Percentiles rank a stretch among this genome's conserved stretches.
These are phyloP conservation scores for Leguminivora glycinivorella DNA, from an alignment of 1,140 invertebrate species.

Conservation along the genomic window DNA sequence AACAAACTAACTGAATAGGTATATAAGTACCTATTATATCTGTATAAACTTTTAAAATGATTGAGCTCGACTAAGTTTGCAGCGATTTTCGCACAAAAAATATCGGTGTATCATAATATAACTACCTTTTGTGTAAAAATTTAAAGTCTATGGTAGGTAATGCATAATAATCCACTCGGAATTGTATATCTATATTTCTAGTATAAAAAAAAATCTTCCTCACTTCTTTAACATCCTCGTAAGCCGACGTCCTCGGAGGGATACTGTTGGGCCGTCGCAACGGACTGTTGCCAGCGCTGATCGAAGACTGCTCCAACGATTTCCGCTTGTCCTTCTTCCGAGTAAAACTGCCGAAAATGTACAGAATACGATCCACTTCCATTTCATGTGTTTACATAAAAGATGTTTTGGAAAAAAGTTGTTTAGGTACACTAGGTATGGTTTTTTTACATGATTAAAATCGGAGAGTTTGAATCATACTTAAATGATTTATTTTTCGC, in stretches of 20 bases:
- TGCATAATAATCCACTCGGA: too few species aligned
- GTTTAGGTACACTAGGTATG: not conserved
- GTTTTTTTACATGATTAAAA: not conserved
- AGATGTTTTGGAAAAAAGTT: not conserved
- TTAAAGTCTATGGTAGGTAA: too few species aligned
- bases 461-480: not conserved
- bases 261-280: slow-evolving; percentile 51
- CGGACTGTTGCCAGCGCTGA: slow-evolving; percentile 71
- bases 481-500: not conserved
- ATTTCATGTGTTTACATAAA: slow-evolving; percentile 49
- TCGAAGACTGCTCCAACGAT: slow-evolving; percentile 67
- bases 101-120: too few species aligned
- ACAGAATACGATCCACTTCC: slow-evolving; percentile 80
- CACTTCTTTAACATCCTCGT: slow-evolving; percentile 36
- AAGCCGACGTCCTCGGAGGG: slow-evolving; percentile 58
- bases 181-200: too few species aligned
- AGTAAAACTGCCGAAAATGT: slow-evolving; percentile 82
- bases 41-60: too few species aligned
- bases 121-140: too few species aligned
- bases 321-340: slow-evolving; percentile 77
- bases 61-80: too few species aligned
- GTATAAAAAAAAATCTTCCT: too few species aligned
- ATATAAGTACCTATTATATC: too few species aligned
- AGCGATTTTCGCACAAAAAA: too few species aligned
- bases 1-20: too few species aligned